A percentile compares a stretch with the other conserved stretches of the same genome.
These are phyloP conservation scores for Oostethus manadensis DNA, from an alignment of 2,113 vertebrate genomes.

Conservation along the genomic window DNA sequence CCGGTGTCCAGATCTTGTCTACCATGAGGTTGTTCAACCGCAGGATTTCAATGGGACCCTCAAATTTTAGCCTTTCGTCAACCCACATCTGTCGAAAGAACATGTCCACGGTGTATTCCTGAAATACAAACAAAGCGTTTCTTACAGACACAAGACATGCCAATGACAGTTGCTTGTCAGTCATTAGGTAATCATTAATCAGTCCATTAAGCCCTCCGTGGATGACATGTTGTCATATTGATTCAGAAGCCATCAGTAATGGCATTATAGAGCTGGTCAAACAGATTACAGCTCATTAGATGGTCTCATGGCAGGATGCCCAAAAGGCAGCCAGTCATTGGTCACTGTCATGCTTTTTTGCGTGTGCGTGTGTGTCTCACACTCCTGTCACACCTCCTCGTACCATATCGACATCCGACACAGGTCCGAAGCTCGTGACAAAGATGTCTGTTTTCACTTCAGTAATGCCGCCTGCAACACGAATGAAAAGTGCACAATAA, in stretches of 20 bases:
- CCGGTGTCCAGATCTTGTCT: constrained; percentile 78
- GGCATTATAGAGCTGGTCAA: constrained; percentile 55
- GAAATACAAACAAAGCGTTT: constrained; percentile 3
- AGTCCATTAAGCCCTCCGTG: constrained; percentile 49
- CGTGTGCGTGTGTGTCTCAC: constrained; percentile 3
- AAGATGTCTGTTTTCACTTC: constrained; percentile 80
- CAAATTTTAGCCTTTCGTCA: constrained; percentile 74
- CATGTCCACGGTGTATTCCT: constrained; percentile 80
- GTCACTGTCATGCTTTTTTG: constrained; percentile 30
- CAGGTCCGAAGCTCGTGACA: constrained; percentile 79
- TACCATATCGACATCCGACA: constrained; percentile 78
- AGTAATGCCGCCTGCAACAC: constrained; percentile 66
- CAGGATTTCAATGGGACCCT: constrained; percentile 74
- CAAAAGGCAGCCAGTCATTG: constrained; percentile 38
- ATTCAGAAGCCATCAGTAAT: constrained; percentile 61
- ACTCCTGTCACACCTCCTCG: constrained; percentile 30
- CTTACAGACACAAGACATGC: constrained; percentile 33
- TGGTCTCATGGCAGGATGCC: constrained; percentile 54
- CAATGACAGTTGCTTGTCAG: constrained; percentile 51
- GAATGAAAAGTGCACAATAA: constrained; percentile 6
- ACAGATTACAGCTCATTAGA: constrained; percentile 65
- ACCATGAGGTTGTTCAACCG: constrained; percentile 77
- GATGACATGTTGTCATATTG: constrained; percentile 63
- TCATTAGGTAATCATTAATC: constrained; percentile 58
- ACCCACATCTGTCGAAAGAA: constrained; percentile 81